Conservation (phyloP, 2,888 invertebrate genomes). For the Neoscelio sp. region DNA sequence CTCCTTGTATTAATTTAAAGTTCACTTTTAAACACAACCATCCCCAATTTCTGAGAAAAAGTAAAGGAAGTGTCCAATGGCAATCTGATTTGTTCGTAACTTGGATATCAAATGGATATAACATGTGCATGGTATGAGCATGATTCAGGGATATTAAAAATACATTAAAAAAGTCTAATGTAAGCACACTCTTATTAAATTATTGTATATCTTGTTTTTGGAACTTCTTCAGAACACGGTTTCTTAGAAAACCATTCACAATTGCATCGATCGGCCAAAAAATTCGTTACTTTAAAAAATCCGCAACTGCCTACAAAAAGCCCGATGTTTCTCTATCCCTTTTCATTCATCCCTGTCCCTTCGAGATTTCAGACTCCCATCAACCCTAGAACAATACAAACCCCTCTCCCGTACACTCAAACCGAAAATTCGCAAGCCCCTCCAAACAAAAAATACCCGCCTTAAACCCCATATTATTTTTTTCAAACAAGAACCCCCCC, state of each 20-base stretch:
- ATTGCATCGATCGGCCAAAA: conserved; percentile 43
- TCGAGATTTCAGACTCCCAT: conserved; percentile 5
- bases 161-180: not conserved
- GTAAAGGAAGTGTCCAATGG: conserved; percentile 53
- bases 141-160: conserved; percentile 37
- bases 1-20: too few species aligned
- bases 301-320: not conserved
- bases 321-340: not conserved
- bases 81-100: conserved; percentile 44
- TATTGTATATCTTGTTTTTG: too few species aligned
- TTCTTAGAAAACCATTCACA: not conserved
- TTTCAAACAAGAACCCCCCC: too few species aligned
- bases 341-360: conserved; percentile 20
- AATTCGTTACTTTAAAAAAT: conserved; percentile 45
- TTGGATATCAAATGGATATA: conserved; percentile 44
- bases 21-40: conserved; percentile 16
- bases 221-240: not conserved
- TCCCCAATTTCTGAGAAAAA: conserved; percentile 16
- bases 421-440: conserved; percentile 24
- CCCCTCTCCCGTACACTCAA: conserved; percentile 4
- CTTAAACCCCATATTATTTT: too few species aligned
- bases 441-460: conserved; percentile 19
- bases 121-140: conserved; percentile 38
- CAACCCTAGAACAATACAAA: conserved; percentile 40
- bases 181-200: conserved; percentile 7